These are phyloP conservation scores for Abrostola triplasia DNA, from an alignment of 2,888 invertebrate species.

Conservation along the genomic window DNA sequence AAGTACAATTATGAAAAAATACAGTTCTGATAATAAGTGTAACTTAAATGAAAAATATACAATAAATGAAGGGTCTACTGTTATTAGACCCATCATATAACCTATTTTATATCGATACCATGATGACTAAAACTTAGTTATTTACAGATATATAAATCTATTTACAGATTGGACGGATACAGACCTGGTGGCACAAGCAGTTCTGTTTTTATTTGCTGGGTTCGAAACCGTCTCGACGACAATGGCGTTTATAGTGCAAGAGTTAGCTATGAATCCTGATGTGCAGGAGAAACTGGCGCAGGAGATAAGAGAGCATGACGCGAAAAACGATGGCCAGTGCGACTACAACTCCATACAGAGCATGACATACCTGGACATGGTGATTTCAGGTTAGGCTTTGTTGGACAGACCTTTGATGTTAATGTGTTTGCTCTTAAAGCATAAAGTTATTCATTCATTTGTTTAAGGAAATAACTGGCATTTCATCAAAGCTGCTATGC, in stretches of 20 bases:
- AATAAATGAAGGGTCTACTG: no score
- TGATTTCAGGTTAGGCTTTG: constrained; percentile 69
- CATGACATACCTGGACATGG: constrained; percentile 81
- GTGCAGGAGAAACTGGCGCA: constrained; percentile 64
- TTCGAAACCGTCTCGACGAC: constrained; percentile 67
- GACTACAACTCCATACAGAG: constrained; percentile 72
- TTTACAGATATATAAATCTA: not conserved
- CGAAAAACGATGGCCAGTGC: constrained; percentile 74
- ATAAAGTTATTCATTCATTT: no score
- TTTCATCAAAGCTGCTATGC: no score
- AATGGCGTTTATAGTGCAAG: constrained; percentile 65
- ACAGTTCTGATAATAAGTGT: no score
- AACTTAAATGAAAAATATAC: no score
- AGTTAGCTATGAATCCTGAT: constrained; percentile 68
- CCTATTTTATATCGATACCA: no score
- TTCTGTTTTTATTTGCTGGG: constrained; percentile 69
- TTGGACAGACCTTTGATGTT: no score
- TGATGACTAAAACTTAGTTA: no score
- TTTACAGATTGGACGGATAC: constrained; percentile 59
- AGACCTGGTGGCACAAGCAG: constrained; percentile 66
- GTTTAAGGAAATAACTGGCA: no score
- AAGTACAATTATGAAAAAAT: no score
- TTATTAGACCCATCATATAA: no score
- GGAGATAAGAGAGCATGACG: constrained; percentile 65
- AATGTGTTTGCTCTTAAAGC: no score